phyloP scores from a whole-genome alignment of 2,113 vertebrate species.

The Electrona antarctica region DNA sequence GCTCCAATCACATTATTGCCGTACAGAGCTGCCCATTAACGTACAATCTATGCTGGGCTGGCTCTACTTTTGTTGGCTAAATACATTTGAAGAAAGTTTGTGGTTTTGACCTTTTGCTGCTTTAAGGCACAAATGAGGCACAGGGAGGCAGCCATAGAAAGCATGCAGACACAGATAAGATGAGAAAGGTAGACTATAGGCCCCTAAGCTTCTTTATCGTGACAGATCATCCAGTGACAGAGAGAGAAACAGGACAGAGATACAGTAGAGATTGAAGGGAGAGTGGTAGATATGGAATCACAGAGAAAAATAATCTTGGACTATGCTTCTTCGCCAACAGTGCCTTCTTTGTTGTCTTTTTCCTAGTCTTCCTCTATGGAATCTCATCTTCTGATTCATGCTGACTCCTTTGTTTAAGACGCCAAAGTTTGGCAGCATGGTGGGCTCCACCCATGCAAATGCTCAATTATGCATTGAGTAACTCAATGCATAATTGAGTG shows the following conservation, averaged over 20 bases:
- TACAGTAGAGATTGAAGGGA: no score
- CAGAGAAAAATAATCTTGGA: no score
- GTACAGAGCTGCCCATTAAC: conserved; percentile 72
- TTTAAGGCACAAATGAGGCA: conserved; percentile 53
- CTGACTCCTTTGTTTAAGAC: no score
- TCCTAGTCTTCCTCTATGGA: no score
- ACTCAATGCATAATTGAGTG: no score
- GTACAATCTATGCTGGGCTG: conserved; percentile 56
- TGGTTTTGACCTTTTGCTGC: conserved; percentile 75
- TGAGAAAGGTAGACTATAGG: background rate
- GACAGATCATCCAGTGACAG: conserved; percentile 9
- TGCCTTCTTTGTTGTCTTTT: no score
- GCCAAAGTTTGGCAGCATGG: no score
- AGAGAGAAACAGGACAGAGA: background rate
- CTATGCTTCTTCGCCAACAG: no score
- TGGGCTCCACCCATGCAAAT: no score
- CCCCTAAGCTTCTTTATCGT: conserved; percentile 9
- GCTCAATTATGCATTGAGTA: no score
- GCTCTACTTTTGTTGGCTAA: conserved; percentile 76
- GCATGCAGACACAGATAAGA: conserved; percentile 13
- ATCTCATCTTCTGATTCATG: no score
- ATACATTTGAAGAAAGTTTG: conserved; percentile 75
- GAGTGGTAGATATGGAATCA: no score
- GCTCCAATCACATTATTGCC: conserved; percentile 71
- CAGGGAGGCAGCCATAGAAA: conserved; percentile 12